Conservation (phyloP, 2,113 vertebrate genomes). For the Gymnogyps californianus region DNA sequence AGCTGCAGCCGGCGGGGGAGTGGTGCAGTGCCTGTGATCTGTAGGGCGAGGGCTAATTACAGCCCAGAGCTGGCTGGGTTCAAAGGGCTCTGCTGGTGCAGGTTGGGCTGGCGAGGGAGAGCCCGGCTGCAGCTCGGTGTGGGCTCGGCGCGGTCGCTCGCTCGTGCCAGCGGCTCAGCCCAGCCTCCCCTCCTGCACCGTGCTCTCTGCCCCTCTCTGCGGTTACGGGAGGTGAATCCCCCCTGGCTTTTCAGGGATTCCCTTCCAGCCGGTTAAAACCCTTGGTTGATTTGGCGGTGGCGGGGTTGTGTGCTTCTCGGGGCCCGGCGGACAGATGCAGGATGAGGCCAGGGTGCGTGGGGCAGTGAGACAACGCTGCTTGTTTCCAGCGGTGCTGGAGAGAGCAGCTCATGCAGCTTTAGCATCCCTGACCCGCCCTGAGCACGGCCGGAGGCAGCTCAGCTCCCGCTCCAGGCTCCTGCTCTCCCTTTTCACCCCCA, state of each 20-base stretch:
- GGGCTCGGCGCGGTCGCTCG: background rate
- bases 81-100: background rate
- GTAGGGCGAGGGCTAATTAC: background rate
- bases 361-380: background rate
- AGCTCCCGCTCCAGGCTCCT: background rate
- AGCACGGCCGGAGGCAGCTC: background rate
- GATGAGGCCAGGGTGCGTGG: background rate
- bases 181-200: background rate
- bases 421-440: accelerated
- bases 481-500: background rate
- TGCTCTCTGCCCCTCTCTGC: background rate
- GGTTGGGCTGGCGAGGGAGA: background rate
- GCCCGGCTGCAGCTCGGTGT: background rate
- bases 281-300: no score
- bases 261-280: background rate
- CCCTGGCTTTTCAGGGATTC: background rate
- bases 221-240: background rate
- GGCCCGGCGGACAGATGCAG: background rate
- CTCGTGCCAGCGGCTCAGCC: background rate
- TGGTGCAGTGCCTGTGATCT: background rate
- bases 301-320: background rate
- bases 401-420: background rate
- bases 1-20: background rate
- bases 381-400: background rate
- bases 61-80: background rate